Evolutionary conservation across 2,113 vertebrate genomes (phyloP), one percentile per base, ranked within the genome.

Genomic region (Hippocampus zosterae): DNA sequence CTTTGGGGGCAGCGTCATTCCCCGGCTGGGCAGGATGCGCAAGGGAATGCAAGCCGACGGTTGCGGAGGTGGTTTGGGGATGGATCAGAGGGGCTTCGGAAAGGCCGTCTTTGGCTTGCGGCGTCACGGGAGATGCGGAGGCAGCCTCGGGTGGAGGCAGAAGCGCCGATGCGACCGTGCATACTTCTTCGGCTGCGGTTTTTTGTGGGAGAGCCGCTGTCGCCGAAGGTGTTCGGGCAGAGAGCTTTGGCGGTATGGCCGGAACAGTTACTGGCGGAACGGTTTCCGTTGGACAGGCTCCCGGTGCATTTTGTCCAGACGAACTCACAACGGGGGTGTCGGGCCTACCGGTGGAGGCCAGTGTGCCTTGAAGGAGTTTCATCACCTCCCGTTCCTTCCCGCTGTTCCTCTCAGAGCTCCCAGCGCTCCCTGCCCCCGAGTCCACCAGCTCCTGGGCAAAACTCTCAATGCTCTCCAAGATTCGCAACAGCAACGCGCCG

Each of bases 371-470:
- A 68, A 99, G 92, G 84, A 99, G 95, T 72, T 95, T 93, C 96
- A 99, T 98, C 77, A 99, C 96, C 89, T 98, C 97, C 44, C 89
- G 93, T 87, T 99, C 96, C 81, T 97, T 96, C 21, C 88, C 87
- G 48, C 86, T 78, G 29, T 78, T 89, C 67, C 84, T 85, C 78
- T 89, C 90, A 7, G 95, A 94, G 55, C 93, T 98, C 55, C 95
- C 96, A 73, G 93, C 93, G 82, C 94, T 93, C 72, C 93, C 94
- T 4, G 93, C 91, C 67, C 95, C 95, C 57, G 94, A 96, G 78
- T 99, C 97, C 72, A 99, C 96, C 72, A 99, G 90, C 71, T 99
- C 97, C 86, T 99, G 97, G 72, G 97, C 97, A 84, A 99, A 99
- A 86, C 95, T 97, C 90, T 99, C 97, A 63, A 99, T 99, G 80